Conservation (phyloP, 2,888 invertebrate genomes). For the Leptinotarsa peninsularis region DNA sequence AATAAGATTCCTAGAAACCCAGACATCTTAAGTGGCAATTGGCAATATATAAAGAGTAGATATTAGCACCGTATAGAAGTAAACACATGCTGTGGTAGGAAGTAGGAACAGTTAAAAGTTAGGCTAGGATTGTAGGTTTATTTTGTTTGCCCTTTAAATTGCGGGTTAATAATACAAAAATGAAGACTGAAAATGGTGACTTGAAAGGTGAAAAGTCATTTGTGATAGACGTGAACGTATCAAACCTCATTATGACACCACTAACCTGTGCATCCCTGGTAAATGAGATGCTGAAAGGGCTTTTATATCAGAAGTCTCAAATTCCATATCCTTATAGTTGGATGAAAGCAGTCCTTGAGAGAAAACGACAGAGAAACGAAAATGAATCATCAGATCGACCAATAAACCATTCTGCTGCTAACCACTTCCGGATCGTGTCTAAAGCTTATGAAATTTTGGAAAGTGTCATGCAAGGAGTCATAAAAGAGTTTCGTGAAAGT, state of each 20-base stretch:
- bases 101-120: too few relatives aligned
- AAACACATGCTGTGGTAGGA: too few relatives aligned
- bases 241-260: slow-evolving; percentile 69
- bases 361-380: slow-evolving; percentile 50
- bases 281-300: slow-evolving; percentile 71
- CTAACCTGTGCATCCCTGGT: slow-evolving; percentile 71
- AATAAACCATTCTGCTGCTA: slow-evolving; percentile 53
- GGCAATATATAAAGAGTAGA: too few relatives aligned
- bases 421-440: slow-evolving; percentile 56
- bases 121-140: not conserved
- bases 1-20: too few relatives aligned
- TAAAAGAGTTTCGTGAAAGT: slow-evolving; percentile 51
- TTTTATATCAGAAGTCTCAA: slow-evolving; percentile 71
- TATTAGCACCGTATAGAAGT: too few relatives aligned
- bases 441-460: slow-evolving; percentile 57
- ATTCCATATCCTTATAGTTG: slow-evolving; percentile 61
- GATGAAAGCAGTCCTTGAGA: slow-evolving; percentile 56
- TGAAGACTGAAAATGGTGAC: slow-evolving; percentile 7
- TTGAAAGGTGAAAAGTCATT: not conserved
- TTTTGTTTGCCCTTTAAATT: not conserved
- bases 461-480: slow-evolving; percentile 55
- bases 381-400: slow-evolving; percentile 22
- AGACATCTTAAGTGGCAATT: too few relatives aligned
- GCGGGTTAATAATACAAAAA: not conserved
- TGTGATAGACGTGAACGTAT: slow-evolving; percentile 65